phyloP scores from a whole-genome alignment of 2,888 invertebrate genomes.

The Oxyteleia sp. region DNA sequence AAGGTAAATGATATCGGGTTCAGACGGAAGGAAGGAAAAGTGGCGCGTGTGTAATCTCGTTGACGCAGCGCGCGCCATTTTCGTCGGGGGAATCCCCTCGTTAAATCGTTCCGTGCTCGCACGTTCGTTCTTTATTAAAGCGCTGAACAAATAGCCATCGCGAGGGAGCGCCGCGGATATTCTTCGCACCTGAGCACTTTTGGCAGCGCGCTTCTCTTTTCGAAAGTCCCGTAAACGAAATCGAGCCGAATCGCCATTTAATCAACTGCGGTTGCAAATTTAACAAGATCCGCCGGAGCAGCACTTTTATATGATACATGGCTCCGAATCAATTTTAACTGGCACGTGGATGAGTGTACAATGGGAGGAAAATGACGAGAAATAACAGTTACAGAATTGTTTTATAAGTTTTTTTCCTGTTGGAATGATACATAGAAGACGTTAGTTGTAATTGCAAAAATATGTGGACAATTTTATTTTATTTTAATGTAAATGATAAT shows the following conservation, averaged over 20 bases:
- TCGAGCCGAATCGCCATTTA: slow-evolving; percentile 54
- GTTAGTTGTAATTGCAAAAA: no score
- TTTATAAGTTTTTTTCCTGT: not conserved
- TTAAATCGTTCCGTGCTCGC: slow-evolving; percentile 80
- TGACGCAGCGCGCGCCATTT: slow-evolving; percentile 79
- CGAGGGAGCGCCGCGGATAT: slow-evolving; percentile 55
- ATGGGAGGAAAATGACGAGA: not conserved
- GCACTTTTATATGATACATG: slow-evolving; percentile 22
- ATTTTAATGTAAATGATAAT: no score
- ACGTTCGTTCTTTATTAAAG: slow-evolving; percentile 83
- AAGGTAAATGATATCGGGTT: slow-evolving; percentile 58
- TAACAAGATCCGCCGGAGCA: slow-evolving; percentile 1
- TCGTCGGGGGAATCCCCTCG: slow-evolving; percentile 79
- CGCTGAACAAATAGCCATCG: slow-evolving; percentile 69
- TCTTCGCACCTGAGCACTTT: slow-evolving; percentile 66
- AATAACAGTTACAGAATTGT: not conserved
- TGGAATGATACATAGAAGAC: no score
- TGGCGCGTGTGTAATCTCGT: slow-evolving; percentile 84
- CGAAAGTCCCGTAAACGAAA: slow-evolving; percentile 41
- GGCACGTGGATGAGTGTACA: not conserved
- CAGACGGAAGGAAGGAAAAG: slow-evolving; percentile 74
- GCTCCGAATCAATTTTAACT: slow-evolving; percentile 16
- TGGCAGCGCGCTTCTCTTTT: slow-evolving; percentile 39
- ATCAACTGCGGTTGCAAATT: slow-evolving; percentile 58
- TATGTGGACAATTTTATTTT: no score